Percentiles rank a stretch among this genome's conserved stretches.
Evolutionary conservation across 2,113 vertebrate genomes (phyloP).

Genomic region (Hyaena hyaena): DNA sequence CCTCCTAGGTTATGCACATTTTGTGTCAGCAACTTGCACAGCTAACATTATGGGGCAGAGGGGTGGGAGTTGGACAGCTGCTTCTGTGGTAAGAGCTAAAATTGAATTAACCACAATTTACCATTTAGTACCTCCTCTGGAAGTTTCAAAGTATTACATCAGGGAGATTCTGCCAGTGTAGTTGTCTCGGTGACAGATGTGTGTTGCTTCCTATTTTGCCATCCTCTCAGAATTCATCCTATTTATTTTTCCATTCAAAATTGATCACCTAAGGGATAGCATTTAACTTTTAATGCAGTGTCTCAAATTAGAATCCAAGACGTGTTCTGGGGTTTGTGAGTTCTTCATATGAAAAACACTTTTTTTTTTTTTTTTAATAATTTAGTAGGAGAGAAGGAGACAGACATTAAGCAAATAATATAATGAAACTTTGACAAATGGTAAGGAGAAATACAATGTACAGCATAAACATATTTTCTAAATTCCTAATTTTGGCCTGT

Average conservation of each 20-base stretch:
- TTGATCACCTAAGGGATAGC: neutral
- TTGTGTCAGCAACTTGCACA: neutral
- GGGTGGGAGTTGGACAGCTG: neutral
- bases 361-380: neutral
- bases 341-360: neutral
- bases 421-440: constrained; percentile 12
- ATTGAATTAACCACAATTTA: neutral
- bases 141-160: neutral
- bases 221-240: neutral
- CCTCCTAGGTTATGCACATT: neutral
- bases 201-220: neutral
- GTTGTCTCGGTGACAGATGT: neutral
- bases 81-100: neutral
- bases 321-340: neutral
- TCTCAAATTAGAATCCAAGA: constrained; percentile 53
- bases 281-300: neutral
- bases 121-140: neutral
- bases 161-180: neutral
- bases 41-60: neutral
- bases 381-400: constrained; percentile 26
- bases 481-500: neutral
- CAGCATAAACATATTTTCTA: neutral
- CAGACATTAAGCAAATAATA: neutral
- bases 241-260: neutral
- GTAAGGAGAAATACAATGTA: neutral